Percentiles rank a stretch among this genome's conserved stretches.
Conservation (phyloP, 2,113 vertebrate genomes). For the Phaethon lepturus region DNA sequence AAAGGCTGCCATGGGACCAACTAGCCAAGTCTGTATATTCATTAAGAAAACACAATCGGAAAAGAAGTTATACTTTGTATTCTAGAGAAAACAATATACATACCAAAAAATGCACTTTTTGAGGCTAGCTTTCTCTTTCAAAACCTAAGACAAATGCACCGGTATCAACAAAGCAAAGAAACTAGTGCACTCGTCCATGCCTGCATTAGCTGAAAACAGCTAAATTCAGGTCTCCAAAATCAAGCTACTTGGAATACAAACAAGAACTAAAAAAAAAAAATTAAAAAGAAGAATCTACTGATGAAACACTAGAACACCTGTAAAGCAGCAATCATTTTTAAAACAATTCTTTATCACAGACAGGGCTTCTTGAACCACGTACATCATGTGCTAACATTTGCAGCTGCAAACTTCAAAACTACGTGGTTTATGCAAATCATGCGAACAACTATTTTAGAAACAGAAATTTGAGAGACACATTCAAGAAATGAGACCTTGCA, state of each 20-base stretch:
- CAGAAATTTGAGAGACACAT: background rate
- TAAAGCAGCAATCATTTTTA: background rate
- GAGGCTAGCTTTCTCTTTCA: background rate
- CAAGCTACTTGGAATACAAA: background rate
- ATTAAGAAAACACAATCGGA: background rate
- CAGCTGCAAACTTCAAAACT: slow-evolving; percentile 27
- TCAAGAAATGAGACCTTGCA: background rate
- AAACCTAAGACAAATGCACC: background rate
- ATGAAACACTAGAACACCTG: background rate
- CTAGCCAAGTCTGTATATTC: background rate
- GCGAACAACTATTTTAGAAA: slow-evolving; percentile 2
- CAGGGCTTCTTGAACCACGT: background rate
- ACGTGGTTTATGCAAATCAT: background rate
- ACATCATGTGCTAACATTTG: background rate
- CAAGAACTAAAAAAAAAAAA: background rate
- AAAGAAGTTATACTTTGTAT: background rate
- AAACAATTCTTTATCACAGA: background rate
- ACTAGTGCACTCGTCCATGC: background rate
- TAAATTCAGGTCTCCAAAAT: background rate
- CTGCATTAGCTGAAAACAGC: background rate
- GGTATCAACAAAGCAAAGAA: background rate
- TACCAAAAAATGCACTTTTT: background rate
- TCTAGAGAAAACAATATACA: background rate
- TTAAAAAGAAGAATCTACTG: no score
- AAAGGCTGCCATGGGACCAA: background rate